phyloP scores from a whole-genome alignment of 2,113 vertebrate species.

The Larimichthys polyactis region DNA sequence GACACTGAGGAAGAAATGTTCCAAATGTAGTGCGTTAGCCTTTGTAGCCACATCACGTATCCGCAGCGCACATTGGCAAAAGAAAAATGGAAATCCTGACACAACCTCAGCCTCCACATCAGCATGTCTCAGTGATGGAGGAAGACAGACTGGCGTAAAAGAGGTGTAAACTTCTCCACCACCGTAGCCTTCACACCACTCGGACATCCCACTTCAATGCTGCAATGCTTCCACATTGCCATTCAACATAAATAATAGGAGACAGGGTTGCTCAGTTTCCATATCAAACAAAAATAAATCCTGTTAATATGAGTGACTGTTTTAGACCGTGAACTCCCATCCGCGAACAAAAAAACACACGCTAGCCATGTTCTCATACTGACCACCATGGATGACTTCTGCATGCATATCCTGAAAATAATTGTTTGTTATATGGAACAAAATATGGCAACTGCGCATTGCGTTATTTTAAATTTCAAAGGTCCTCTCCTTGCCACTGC shows the following conservation, averaged over 20 bases:
- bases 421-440: slow-evolving; percentile 71
- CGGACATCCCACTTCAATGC: slow-evolving; percentile 1
- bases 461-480: slow-evolving; percentile 50
- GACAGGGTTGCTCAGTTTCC: slow-evolving; percentile 53
- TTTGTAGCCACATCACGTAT: slow-evolving; percentile 1
- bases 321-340: slow-evolving; percentile 30
- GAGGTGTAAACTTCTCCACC: slow-evolving; percentile 5
- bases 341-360: slow-evolving; percentile 55
- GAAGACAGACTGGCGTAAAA: background rate
- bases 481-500: slow-evolving; percentile 34
- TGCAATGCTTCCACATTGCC: background rate
- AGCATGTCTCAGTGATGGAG: background rate
- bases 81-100: slow-evolving; percentile 3
- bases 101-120: slow-evolving; percentile 4
- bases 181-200: background rate
- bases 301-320: slow-evolving; percentile 30
- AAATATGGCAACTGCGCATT: slow-evolving; percentile 39
- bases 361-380: slow-evolving; percentile 41
- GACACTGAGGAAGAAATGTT: slow-evolving; percentile 19
- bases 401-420: slow-evolving; percentile 56
- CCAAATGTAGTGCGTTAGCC: background rate
- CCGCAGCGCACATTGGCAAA: background rate
- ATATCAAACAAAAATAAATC: slow-evolving; percentile 44
- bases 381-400: slow-evolving; percentile 45
- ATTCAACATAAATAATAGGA: slow-evolving; percentile 26